Evolutionary conservation across 2,113 vertebrate genomes (phyloP).

Genomic region (Aramus guarauna): DNA sequence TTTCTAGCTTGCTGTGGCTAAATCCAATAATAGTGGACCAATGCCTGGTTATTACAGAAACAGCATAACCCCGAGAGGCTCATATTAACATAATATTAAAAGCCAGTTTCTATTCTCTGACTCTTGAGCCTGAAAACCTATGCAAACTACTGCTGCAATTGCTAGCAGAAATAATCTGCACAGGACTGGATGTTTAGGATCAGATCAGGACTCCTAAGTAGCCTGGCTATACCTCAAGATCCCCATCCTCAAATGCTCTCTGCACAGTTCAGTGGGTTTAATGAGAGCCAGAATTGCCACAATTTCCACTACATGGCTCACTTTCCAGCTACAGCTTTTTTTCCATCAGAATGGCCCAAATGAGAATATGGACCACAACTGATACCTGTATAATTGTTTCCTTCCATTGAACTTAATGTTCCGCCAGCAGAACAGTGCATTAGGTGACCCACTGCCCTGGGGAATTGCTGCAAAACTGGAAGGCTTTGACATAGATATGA

Average conservation of each 20-base stretch:
- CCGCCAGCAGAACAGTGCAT: not conserved
- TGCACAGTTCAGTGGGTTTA: not conserved
- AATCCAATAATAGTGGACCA: not conserved
- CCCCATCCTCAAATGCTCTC: not conserved
- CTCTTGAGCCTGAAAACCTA: not conserved
- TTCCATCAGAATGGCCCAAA: not conserved
- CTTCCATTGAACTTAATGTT: conserved; percentile 12
- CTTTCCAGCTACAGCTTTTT: not conserved
- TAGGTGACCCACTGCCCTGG: not conserved
- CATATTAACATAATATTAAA: not conserved
- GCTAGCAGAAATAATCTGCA: not conserved
- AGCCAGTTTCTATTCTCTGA: not conserved
- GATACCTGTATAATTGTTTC: not conserved
- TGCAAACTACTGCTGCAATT: not conserved
- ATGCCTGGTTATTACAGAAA: not conserved
- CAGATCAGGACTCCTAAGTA: not conserved
- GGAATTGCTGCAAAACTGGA: not conserved
- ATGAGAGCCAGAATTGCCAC: not conserved
- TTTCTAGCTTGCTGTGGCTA: not conserved
- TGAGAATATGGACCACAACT: not conserved
- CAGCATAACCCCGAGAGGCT: not conserved
- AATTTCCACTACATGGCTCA: not conserved
- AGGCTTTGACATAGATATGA: not conserved
- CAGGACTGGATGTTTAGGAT: not conserved
- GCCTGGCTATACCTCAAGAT: not conserved